These are phyloP conservation scores for Onychomys leucogaster DNA, from an alignment of 2,797 vertebrate species.

Conservation along the genomic window DNA sequence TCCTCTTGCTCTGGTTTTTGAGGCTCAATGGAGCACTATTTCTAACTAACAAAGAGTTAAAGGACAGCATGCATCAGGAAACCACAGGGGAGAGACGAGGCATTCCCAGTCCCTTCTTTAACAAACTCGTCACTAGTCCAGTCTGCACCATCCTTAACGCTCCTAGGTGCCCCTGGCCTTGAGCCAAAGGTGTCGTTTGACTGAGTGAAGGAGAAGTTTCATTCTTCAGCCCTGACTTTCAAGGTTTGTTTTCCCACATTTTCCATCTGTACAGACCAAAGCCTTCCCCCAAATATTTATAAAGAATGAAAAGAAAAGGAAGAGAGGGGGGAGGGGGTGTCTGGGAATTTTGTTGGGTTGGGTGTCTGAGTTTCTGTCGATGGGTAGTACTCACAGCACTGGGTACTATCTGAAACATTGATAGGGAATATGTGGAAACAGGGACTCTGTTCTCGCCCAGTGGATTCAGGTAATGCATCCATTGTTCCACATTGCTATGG, in stretches of 20 bases:
- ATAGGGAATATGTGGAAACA: constrained; percentile 81
- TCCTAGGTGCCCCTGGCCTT: constrained; percentile 84
- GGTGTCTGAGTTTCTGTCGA: constrained; percentile 27
- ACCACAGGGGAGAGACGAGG: constrained; percentile 71
- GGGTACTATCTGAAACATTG: constrained; percentile 80
- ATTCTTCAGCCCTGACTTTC: constrained; percentile 83
- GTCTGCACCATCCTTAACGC: constrained; percentile 84
- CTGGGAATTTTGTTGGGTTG: neutral
- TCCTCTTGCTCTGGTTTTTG: constrained; percentile 58
- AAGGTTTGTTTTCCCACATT: constrained; percentile 89
- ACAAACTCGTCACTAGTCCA: constrained; percentile 85
- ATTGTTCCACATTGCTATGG: constrained; percentile 82
- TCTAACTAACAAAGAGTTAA: constrained; percentile 81
- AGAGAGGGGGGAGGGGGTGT: constrained; percentile 3
- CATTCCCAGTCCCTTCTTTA: constrained; percentile 82
- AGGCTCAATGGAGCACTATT: constrained; percentile 62
- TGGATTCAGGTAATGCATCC: constrained; percentile 76
- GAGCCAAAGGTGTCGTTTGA: constrained; percentile 87
- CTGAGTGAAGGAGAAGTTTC: constrained; percentile 86
- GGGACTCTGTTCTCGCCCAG: constrained; percentile 69
- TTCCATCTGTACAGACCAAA: constrained; percentile 86
- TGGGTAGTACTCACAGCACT: constrained; percentile 76
- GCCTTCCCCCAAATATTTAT: constrained; percentile 83
- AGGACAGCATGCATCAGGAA: constrained; percentile 65
- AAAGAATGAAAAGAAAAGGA: constrained; percentile 71